Evolutionary conservation across 2,888 invertebrate species (phyloP).

Genomic region (Cheilosia pagana): DNA sequence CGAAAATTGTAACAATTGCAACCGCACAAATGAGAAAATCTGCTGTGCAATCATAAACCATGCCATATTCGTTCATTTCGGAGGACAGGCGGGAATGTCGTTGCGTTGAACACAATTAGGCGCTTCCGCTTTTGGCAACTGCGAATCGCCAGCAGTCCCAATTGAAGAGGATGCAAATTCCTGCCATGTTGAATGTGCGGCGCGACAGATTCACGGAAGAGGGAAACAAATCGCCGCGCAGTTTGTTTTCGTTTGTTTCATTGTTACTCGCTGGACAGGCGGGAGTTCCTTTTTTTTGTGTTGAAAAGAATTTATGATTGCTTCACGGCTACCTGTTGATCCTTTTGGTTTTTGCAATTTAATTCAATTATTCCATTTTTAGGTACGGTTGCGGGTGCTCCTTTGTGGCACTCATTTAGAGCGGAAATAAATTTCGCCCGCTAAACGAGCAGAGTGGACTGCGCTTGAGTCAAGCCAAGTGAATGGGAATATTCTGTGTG

Average conservation of each 20-base stretch:
- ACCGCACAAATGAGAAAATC: neutral
- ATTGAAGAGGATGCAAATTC: slow-evolving; percentile 14
- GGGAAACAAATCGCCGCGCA: slow-evolving; percentile 53
- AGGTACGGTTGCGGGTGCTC: slow-evolving; percentile 44
- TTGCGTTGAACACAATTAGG: slow-evolving; percentile 35
- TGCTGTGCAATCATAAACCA: slow-evolving; percentile 8
- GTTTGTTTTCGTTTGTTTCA: slow-evolving; percentile 68
- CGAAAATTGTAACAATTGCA: too few species aligned
- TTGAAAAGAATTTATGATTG: slow-evolving; percentile 46
- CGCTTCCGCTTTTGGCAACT: slow-evolving; percentile 31
- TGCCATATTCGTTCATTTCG: slow-evolving; percentile 22
- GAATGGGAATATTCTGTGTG: slow-evolving; percentile 11
- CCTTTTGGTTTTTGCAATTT: slow-evolving; percentile 31
- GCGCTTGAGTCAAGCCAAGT: neutral
- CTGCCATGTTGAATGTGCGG: slow-evolving; percentile 3
- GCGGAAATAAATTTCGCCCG: slow-evolving; percentile 56
- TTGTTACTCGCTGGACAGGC: slow-evolving; percentile 49
- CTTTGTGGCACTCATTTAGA: slow-evolving; percentile 63
- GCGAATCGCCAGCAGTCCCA: neutral
- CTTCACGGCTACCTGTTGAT: slow-evolving; percentile 28
- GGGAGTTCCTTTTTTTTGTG: slow-evolving; percentile 14
- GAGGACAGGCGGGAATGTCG: slow-evolving; percentile 4
- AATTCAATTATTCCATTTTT: slow-evolving; percentile 60
- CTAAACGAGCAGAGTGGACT: slow-evolving; percentile 33
- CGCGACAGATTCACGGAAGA: slow-evolving; percentile 49